phyloP scores from a whole-genome alignment of 2,113 vertebrate genomes.

The Proteles cristata region DNA sequence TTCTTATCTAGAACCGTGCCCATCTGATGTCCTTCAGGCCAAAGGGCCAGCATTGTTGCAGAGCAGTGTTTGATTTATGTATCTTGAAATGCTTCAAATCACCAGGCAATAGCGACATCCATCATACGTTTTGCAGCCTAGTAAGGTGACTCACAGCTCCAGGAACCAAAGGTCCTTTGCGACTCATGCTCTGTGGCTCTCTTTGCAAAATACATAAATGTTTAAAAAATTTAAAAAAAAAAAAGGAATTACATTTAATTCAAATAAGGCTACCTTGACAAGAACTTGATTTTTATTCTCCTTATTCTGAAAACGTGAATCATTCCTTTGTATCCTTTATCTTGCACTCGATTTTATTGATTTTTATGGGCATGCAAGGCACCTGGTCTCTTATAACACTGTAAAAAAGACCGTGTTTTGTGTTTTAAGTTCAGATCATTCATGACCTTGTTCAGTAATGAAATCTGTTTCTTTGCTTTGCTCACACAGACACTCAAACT shows the following conservation, averaged over 20 bases:
- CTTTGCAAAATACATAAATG: too few species aligned
- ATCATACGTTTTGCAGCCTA: slow-evolving; percentile 58
- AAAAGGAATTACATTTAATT: neutral
- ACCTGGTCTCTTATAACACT: neutral
- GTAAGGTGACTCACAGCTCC: slow-evolving; percentile 74
- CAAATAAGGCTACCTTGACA: neutral
- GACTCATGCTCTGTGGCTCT: neutral
- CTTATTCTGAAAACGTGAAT: neutral
- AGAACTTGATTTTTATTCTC: neutral
- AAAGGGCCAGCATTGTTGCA: slow-evolving; percentile 23
- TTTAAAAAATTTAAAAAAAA: too few species aligned
- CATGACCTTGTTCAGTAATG: neutral
- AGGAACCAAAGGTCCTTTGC: slow-evolving; percentile 70
- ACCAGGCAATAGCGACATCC: slow-evolving; percentile 18
- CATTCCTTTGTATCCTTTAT: neutral
- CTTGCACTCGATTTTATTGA: neutral
- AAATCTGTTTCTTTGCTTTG: neutral
- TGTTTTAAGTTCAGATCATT: neutral
- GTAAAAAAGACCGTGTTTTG: neutral
- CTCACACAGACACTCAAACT: neutral
- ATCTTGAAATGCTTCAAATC: slow-evolving; percentile 57
- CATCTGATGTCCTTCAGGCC: neutral
- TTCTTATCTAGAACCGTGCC: neutral
- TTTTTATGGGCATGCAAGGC: neutral
- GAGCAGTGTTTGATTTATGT: slow-evolving; percentile 53